Evolutionary conservation across 2,797 vertebrate genomes (phyloP).

Genomic region (Lagocephalus sceleratus): DNA sequence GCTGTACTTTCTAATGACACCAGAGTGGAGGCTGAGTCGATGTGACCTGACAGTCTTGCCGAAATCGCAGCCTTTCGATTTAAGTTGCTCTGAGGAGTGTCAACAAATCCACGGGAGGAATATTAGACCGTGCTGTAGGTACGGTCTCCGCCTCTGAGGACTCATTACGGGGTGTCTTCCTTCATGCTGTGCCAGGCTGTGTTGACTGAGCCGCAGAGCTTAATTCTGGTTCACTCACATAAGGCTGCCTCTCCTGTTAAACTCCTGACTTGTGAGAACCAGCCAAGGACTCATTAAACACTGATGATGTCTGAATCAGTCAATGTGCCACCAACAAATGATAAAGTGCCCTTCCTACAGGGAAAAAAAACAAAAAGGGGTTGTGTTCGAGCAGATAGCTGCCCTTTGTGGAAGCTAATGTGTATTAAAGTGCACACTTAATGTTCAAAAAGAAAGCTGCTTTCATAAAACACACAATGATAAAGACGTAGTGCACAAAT

Average conservation of each 20-base stretch:
- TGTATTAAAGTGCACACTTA: no score
- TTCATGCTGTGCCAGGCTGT: slow-evolving; percentile 55
- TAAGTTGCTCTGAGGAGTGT: slow-evolving; percentile 72
- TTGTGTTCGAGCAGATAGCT: no score
- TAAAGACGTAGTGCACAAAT: no score
- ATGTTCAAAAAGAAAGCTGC: no score
- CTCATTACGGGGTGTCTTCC: slow-evolving; percentile 63
- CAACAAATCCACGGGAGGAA: slow-evolving; percentile 69
- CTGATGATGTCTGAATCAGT: no score
- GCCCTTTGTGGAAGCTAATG: no score
- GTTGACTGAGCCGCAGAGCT: slow-evolving; percentile 52
- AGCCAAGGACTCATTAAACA: slow-evolving; percentile 1
- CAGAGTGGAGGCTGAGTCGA: slow-evolving; percentile 66
- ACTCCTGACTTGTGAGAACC: slow-evolving; percentile 42
- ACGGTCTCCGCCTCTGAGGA: slow-evolving; percentile 59
- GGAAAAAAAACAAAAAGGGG: no score
- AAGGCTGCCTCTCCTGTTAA: slow-evolving; percentile 41
- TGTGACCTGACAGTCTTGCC: slow-evolving; percentile 74
- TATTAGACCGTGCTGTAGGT: slow-evolving; percentile 65
- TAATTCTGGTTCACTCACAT: slow-evolving; percentile 60
- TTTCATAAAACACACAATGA: no score
- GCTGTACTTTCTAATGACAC: slow-evolving; percentile 72
- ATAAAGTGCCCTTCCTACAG: no score
- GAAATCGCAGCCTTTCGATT: slow-evolving; percentile 68
- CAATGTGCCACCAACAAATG: no score